Conservation (phyloP, 2,888 invertebrate genomes). For the Chaetogeoica ovagalla region DNA sequence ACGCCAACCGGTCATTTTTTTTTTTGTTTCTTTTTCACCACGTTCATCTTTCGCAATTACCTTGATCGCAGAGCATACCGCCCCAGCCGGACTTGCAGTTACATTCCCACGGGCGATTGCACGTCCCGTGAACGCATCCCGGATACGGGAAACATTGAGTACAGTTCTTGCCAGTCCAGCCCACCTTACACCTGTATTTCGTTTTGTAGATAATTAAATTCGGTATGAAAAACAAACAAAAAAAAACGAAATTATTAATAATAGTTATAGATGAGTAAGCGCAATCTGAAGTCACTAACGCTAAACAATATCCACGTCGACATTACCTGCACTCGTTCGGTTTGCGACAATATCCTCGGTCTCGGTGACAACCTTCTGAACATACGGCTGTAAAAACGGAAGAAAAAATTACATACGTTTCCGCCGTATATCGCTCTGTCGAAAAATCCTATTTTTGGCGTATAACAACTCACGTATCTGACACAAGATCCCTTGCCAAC, state of each 20-base stretch:
- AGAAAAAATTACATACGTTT: neutral
- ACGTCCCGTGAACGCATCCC: constrained; percentile 83
- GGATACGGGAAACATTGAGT: constrained; percentile 76
- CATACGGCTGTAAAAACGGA: constrained; percentile 72
- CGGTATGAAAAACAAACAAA: too few species aligned
- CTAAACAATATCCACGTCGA: neutral
- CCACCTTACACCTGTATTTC: constrained; percentile 74
- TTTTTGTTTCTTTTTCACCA: too few species aligned
- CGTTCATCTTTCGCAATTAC: constrained; percentile 60
- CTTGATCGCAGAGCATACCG: constrained; percentile 88
- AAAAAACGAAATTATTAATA: too few species aligned
- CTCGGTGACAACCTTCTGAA: constrained; percentile 76
- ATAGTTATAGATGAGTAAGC: too few species aligned
- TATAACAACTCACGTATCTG: constrained; percentile 73
- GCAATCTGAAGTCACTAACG: too few species aligned
- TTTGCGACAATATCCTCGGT: constrained; percentile 78
- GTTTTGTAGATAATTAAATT: neutral
- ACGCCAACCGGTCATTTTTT: too few species aligned
- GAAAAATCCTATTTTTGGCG: too few species aligned
- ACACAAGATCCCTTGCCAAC: constrained; percentile 87
- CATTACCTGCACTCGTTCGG: constrained; percentile 77
- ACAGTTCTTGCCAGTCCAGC: constrained; percentile 80
- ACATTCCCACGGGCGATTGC: constrained; percentile 87
- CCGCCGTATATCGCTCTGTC: too few species aligned
- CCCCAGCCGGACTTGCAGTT: constrained; percentile 85